phyloP scores from a whole-genome alignment of 2,113 vertebrate species.

The Mus pahari region DNA sequence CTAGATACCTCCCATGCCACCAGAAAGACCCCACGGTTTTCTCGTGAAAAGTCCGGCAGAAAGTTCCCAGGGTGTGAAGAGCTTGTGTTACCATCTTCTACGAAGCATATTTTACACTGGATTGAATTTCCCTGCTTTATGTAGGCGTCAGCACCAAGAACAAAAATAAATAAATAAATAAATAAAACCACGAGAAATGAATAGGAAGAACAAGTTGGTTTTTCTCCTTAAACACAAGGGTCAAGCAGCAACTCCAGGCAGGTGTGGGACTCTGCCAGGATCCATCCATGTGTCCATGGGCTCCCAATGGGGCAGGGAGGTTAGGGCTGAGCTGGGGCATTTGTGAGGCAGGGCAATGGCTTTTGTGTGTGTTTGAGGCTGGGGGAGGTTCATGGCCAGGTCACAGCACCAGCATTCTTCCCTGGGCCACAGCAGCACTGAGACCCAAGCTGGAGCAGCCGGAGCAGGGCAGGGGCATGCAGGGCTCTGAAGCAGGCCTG shows the following conservation, averaged over 20 bases:
- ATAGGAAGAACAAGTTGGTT: slow-evolving; percentile 36
- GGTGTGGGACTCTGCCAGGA: slow-evolving; percentile 50
- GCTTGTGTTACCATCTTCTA: slow-evolving; percentile 70
- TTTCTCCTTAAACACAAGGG: slow-evolving; percentile 19
- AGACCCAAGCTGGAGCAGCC: slow-evolving; percentile 55
- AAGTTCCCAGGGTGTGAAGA: slow-evolving; percentile 74
- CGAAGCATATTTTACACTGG: slow-evolving; percentile 68
- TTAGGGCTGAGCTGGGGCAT: not conserved
- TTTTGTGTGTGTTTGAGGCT: slow-evolving; percentile 78
- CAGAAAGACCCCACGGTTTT: slow-evolving; percentile 47
- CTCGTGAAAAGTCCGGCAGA: slow-evolving; percentile 78
- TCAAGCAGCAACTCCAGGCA: slow-evolving; percentile 54
- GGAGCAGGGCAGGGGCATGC: slow-evolving; percentile 38
- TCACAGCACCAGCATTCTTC: slow-evolving; percentile 78
- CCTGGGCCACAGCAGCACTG: not conserved
- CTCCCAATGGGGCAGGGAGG: slow-evolving; percentile 31
- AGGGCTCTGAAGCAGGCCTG: slow-evolving; percentile 53
- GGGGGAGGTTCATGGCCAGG: slow-evolving; percentile 84
- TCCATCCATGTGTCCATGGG: slow-evolving; percentile 48
- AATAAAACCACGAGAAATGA: not conserved
- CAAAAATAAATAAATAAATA: not conserved
- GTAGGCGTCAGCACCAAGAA: slow-evolving; percentile 22
- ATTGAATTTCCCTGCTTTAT: slow-evolving; percentile 73
- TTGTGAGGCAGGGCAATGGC: slow-evolving; percentile 82
- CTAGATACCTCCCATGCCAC: slow-evolving; percentile 39